Conservation (phyloP, 2,797 vertebrate species). For the Syngnathus rostellatus region DNA sequence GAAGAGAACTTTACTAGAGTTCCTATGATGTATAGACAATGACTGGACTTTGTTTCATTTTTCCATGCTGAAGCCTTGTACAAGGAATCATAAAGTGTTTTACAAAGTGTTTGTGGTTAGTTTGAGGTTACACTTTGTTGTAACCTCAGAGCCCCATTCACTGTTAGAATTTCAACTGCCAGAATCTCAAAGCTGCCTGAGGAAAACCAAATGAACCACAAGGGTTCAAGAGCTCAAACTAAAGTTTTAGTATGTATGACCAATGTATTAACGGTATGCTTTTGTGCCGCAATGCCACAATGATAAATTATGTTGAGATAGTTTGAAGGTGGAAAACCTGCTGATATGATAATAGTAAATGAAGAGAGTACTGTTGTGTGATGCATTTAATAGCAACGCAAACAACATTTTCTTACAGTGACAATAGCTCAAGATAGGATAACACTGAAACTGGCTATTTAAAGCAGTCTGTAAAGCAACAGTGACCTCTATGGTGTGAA, state of each 20-base stretch:
- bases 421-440: not conserved
- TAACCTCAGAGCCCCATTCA: slow-evolving; percentile 1
- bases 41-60: slow-evolving; percentile 16
- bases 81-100: slow-evolving; percentile 17
- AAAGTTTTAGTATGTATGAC: not conserved
- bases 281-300: slow-evolving; percentile 1
- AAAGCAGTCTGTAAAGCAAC: slow-evolving; percentile 65
- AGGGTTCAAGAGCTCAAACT: not conserved
- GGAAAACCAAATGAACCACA: not conserved
- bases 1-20: not conserved
- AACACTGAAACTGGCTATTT: not conserved
- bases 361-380: not conserved
- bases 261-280: not conserved
- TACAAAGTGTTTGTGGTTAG: slow-evolving; percentile 30
- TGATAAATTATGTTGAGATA: not conserved
- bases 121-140: slow-evolving; percentile 29
- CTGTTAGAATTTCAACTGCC: not conserved
- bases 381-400: slow-evolving; percentile 1
- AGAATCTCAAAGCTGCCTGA: slow-evolving; percentile 5
- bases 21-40: slow-evolving; percentile 4
- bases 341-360: not conserved
- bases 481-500: slow-evolving; percentile 74
- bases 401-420: not conserved
- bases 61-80: slow-evolving; percentile 19
- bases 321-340: not conserved